These are phyloP conservation scores for Troides aeacus DNA, from an alignment of 2,888 invertebrate genomes.

Conservation along the genomic window DNA sequence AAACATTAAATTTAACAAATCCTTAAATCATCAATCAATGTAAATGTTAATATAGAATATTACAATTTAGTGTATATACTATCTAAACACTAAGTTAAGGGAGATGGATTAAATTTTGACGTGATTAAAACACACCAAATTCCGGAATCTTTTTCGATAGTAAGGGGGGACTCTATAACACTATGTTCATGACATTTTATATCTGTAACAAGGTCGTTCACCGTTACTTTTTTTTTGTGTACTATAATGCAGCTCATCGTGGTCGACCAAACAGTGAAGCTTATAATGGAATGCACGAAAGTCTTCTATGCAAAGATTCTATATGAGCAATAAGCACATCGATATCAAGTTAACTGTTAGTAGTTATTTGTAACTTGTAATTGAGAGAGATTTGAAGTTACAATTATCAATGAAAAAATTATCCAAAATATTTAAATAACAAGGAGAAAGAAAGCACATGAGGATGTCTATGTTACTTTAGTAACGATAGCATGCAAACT, in stretches of 20 bases:
- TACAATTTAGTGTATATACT: too few species aligned
- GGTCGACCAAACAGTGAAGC: constrained; percentile 52
- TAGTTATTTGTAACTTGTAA: too few species aligned
- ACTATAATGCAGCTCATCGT: constrained; percentile 53
- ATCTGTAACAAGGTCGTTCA: constrained; percentile 75
- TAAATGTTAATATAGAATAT: too few species aligned
- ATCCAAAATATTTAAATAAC: too few species aligned
- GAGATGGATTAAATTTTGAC: not conserved
- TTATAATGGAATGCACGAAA: constrained; percentile 62
- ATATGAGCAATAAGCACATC: constrained; percentile 4
- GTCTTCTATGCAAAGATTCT: constrained; percentile 37
- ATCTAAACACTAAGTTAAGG: too few species aligned
- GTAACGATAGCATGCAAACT: too few species aligned
- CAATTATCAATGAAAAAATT: too few species aligned
- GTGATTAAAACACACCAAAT: constrained; percentile 8
- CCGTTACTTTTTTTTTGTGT: constrained; percentile 62
- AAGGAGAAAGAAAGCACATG: too few species aligned
- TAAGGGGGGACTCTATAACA: constrained; percentile 8
- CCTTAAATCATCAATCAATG: not conserved
- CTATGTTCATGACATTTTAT: constrained; percentile 36
- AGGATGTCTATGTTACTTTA: too few species aligned
- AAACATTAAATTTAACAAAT: not conserved
- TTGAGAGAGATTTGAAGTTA: too few species aligned
- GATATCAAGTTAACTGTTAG: constrained; percentile 5
- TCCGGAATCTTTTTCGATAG: constrained; percentile 13